These are phyloP conservation scores for Nezara viridula DNA, from an alignment of 2,888 invertebrate genomes.

Conservation along the genomic window DNA sequence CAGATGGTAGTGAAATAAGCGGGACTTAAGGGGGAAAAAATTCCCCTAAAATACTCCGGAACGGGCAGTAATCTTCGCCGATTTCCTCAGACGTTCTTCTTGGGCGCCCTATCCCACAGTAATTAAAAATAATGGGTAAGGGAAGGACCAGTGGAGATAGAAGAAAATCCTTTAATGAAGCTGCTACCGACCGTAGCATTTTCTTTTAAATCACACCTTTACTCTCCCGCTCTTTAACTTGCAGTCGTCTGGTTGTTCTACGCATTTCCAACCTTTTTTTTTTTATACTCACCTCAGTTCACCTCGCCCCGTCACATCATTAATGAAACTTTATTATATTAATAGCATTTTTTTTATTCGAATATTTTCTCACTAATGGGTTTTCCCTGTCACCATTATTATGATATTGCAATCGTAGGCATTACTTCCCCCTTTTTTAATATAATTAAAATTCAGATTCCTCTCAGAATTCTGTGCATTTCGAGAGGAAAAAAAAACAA, in stretches of 20 bases:
- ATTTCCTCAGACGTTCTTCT: conserved; percentile 33
- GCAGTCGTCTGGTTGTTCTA: not conserved
- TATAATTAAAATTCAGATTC: no score
- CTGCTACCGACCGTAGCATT: conserved; percentile 39
- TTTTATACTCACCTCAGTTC: not conserved
- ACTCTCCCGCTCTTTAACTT: conserved; percentile 6
- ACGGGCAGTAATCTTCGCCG: conserved; percentile 43
- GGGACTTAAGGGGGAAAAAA: not conserved
- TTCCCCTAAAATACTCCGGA: not conserved
- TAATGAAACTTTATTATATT: not conserved
- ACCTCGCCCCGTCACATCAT: not conserved
- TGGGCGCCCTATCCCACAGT: not conserved
- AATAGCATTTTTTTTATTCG: not conserved
- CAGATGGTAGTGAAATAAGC: conserved; percentile 1
- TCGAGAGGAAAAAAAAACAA: no score
- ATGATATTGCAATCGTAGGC: not conserved
- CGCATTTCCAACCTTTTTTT: not conserved
- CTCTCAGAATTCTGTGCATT: no score
- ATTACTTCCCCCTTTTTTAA: no score
- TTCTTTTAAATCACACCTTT: conserved; percentile 49
- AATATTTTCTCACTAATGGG: not conserved
- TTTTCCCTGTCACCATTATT: not conserved
- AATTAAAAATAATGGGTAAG: conserved; percentile 56
- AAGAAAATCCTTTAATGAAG: conserved; percentile 46
- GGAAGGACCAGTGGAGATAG: conserved; percentile 38